These are phyloP conservation scores for Drosophila ananassae DNA, from an alignment of 1,140 invertebrate species.

Conservation along the genomic window DNA sequence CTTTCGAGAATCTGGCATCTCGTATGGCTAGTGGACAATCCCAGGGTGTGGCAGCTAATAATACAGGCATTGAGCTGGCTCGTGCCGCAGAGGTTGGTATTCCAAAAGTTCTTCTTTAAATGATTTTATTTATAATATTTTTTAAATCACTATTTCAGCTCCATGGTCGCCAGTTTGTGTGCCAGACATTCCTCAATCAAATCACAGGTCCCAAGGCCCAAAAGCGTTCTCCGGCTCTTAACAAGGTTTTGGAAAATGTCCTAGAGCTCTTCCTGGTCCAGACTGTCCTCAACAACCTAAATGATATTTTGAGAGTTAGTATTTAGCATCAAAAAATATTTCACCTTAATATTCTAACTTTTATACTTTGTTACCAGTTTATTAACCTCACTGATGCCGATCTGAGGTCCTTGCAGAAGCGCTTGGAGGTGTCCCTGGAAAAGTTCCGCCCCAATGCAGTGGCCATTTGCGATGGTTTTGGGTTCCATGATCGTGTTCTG, in stretches of 20 bases:
- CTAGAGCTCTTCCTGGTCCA: slow-evolving; percentile 91
- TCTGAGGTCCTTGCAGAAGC: slow-evolving; percentile 87
- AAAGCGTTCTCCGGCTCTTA: slow-evolving; percentile 84
- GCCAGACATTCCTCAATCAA: slow-evolving; percentile 87
- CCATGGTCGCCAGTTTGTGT: slow-evolving; percentile 91
- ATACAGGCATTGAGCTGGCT: slow-evolving; percentile 91
- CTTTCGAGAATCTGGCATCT: slow-evolving; percentile 88
- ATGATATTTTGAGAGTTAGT: slow-evolving; percentile 91
- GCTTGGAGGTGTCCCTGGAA: slow-evolving; percentile 88
- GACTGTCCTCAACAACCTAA: slow-evolving; percentile 89
- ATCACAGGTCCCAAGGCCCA: slow-evolving; percentile 82
- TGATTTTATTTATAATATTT: background rate
- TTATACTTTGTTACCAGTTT: slow-evolving; percentile 85
- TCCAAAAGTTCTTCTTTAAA: background rate
- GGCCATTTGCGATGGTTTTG: slow-evolving; percentile 95
- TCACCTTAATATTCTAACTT: background rate
- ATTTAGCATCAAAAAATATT: background rate
- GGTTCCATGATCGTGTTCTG: slow-evolving; percentile 93
- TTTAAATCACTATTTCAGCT: slow-evolving; percentile 68
- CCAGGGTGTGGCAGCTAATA: slow-evolving; percentile 93
- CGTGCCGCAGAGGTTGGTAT: slow-evolving; percentile 88
- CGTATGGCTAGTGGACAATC: slow-evolving; percentile 87
- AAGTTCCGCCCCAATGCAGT: slow-evolving; percentile 94
- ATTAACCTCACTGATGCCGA: slow-evolving; percentile 87
- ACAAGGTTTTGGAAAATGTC: slow-evolving; percentile 88